A percentile compares a stretch with the other conserved stretches of the same genome.
These are phyloP conservation scores for Dromococcyx pavoninus DNA, from an alignment of 2,797 vertebrate species.

Conservation along the genomic window DNA sequence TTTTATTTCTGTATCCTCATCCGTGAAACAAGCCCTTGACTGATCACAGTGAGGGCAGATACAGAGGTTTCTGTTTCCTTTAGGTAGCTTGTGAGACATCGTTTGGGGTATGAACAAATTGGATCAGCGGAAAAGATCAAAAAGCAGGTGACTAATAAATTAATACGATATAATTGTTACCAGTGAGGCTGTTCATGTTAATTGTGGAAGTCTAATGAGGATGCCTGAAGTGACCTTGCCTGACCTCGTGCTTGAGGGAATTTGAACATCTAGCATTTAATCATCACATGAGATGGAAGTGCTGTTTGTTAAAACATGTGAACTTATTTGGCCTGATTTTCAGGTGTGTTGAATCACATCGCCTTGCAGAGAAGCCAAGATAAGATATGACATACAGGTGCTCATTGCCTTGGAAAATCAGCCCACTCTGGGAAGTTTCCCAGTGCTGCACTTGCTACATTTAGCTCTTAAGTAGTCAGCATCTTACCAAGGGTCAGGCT, in stretches of 20 bases:
- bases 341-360: background rate
- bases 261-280: background rate
- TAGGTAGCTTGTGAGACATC: background rate
- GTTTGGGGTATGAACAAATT: background rate
- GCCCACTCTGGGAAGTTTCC: constrained; percentile 13
- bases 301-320: background rate
- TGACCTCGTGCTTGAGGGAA: background rate
- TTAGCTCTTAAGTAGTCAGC: constrained; percentile 46
- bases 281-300: background rate
- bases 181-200: background rate
- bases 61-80: background rate
- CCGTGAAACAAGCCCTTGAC: background rate
- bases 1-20: background rate
- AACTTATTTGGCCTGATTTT: constrained; percentile 14
- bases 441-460: background rate
- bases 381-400: background rate
- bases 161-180: background rate
- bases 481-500: constrained; percentile 58
- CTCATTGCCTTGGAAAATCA: constrained; percentile 57
- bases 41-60: background rate
- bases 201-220: constrained; percentile 1
- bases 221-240: background rate
- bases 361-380: background rate
- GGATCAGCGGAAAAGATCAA: background rate
- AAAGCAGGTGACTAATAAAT: background rate